Evolutionary conservation across 2,797 vertebrate genomes (phyloP), one percentile per base, ranked within the genome.

Genomic region (Nothura maculosa): DNA sequence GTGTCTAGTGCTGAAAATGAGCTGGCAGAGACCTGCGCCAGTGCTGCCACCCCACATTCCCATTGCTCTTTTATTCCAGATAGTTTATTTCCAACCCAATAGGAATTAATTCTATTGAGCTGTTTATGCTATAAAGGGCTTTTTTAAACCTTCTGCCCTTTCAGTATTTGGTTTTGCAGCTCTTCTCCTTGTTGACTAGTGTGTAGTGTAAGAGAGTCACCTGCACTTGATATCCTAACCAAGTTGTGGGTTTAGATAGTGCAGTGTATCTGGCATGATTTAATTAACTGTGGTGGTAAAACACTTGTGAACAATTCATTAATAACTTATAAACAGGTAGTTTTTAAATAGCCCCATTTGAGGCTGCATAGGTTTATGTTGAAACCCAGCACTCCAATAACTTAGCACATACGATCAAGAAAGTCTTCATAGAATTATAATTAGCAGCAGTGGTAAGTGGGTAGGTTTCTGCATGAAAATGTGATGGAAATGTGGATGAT

Each of bases 251-350:
- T 91, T 86, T 32, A 82, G 43, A 20, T 70, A 54, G 68, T 64
- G 69, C 48, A 84, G 36, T 0, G 1, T 86, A 67, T 42, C 67
- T 50, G 58, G 15, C 42, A 17, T 32, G 63, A 27, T 64, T 90
- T 72, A 75, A 89, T 93, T 92, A 80, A 67, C 54, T 90, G 69
- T 58, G 57, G 57, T 66, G 50, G 40, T 79, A 80, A 91, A 62
- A 61, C 74, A 27, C 70, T 92, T 78, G 32, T 67, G 64, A 92
- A 67, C 73, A 52, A 81, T 89, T 89, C 47, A 50, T 81, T 77
- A 83, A 40, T 75, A 48, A 61, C n/a, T 85, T 90, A 78, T 13
- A 89, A 95, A 74, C 11, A 67, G 47, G 47, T 76, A 11, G 45
- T 62, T 91, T 92, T 87, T 68, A 50, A 81, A 76, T 63, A 91